Evolutionary conservation across 2,888 invertebrate species (phyloP).

Genomic region (Lampropteryx suffumata): DNA sequence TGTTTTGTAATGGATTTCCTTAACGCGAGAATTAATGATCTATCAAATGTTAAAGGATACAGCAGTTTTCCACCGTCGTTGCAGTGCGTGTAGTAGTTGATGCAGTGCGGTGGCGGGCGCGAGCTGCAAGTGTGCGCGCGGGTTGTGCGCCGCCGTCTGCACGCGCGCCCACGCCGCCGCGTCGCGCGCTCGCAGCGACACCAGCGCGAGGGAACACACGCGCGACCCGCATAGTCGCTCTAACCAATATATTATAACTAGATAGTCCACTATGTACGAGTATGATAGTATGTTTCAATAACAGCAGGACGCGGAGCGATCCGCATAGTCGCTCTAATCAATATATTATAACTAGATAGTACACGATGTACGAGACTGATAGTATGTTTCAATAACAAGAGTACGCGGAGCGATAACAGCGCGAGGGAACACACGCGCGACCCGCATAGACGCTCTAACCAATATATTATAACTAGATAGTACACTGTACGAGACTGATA

Average conservation of each 20-base stretch:
- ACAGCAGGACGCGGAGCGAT: too few species aligned
- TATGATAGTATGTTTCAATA: too few species aligned
- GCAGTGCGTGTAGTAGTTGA: conserved; percentile 86
- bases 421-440: conserved; percentile 91
- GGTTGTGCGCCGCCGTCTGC: conserved; percentile 94
- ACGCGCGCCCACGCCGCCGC: conserved; percentile 92
- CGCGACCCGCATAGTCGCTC: conserved; percentile 86
- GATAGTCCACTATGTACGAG: too few species aligned
- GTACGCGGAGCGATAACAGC: conserved; percentile 87
- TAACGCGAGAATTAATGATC: too few species aligned
- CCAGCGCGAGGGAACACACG: conserved; percentile 89
- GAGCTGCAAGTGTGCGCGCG: conserved; percentile 81
- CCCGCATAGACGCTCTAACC: conserved; percentile 83
- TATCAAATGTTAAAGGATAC: too few species aligned
- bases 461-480: too few species aligned
- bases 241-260: conserved; percentile 39
- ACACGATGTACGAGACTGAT: too few species aligned
- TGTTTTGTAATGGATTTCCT: too few species aligned
- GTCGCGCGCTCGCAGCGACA: conserved; percentile 89
- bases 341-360: too few species aligned
- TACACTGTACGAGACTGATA: too few species aligned
- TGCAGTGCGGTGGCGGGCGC: conserved; percentile 87
- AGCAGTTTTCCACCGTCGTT: conserved; percentile 86
- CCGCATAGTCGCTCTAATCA: conserved; percentile 83
- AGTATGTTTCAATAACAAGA: too few species aligned